These are phyloP conservation scores for Gavialis gangeticus DNA, from an alignment of 2,113 vertebrate species.

Conservation along the genomic window DNA sequence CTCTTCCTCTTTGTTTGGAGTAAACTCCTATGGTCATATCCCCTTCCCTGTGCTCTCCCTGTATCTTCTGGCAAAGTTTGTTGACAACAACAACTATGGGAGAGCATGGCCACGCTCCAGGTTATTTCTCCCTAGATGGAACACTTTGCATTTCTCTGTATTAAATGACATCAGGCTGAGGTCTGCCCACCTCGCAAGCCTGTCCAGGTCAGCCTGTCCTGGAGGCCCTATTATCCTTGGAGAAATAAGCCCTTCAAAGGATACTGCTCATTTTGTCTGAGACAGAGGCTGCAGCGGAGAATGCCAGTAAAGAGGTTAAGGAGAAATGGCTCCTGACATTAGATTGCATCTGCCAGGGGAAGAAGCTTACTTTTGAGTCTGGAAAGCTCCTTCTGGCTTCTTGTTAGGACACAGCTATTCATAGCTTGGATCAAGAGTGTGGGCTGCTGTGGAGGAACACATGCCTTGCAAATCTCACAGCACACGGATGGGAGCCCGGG, in stretches of 20 bases:
- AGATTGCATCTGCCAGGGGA: background rate
- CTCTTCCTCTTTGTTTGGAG: too few species aligned
- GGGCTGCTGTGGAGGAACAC: background rate
- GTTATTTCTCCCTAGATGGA: too few species aligned
- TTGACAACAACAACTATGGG: too few species aligned
- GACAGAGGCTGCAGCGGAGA: background rate
- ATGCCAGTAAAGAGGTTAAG: background rate
- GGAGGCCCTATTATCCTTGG: background rate
- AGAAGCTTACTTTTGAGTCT: accelerated
- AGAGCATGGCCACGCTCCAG: too few species aligned
- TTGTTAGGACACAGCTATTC: background rate
- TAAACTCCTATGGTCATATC: too few species aligned
- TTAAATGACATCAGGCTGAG: too few species aligned
- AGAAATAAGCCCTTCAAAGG: background rate
- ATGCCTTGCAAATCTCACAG: accelerated
- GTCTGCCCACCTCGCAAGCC: too few species aligned
- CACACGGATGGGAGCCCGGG: background rate
- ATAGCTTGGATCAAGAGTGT: background rate
- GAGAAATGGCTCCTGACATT: background rate
- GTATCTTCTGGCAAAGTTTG: too few species aligned
- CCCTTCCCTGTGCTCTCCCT: too few species aligned
- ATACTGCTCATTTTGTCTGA: accelerated
- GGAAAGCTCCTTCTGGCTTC: background rate
- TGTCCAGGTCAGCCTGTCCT: too few species aligned
- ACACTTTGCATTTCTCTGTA: too few species aligned